Evolutionary conservation across 2,113 vertebrate genomes (phyloP).

Genomic region (Micronycteris hirsuta): DNA sequence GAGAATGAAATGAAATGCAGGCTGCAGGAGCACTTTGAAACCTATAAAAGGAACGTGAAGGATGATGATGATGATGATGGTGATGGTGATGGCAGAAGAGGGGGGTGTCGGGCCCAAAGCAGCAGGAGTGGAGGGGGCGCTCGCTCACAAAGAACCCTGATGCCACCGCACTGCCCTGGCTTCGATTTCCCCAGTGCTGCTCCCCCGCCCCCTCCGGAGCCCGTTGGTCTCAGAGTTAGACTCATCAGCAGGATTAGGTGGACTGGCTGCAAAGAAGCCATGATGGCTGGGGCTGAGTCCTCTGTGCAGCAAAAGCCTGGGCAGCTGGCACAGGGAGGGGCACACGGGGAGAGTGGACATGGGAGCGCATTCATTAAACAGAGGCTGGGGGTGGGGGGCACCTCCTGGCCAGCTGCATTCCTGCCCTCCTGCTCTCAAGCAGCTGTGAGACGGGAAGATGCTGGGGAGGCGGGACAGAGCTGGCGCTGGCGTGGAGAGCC

Average conservation of each 20-base stretch:
- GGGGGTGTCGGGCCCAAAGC: too few relatives aligned
- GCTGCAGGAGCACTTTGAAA: fast-evolving
- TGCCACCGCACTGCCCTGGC: fast-evolving
- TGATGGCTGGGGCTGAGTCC: slow-evolving; percentile 50
- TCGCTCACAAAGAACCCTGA: background rate
- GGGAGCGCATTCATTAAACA: slow-evolving; percentile 87
- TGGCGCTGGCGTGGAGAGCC: too few relatives aligned
- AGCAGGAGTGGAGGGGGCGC: fast-evolving
- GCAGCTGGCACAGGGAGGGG: slow-evolving; percentile 29
- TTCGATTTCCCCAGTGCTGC: fast-evolving
- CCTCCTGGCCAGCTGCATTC: background rate
- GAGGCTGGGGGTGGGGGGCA: background rate
- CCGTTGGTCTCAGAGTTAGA: slow-evolving; percentile 69
- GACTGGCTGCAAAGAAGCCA: slow-evolving; percentile 54
- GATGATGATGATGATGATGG: background rate
- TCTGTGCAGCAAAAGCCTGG: slow-evolving; percentile 47
- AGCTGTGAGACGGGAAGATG: background rate
- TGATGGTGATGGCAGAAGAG: too few relatives aligned
- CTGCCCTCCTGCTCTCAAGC: background rate
- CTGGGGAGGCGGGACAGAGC: background rate
- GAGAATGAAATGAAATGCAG: background rate
- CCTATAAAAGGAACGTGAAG: background rate
- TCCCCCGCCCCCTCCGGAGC: background rate
- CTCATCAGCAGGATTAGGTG: slow-evolving; percentile 74
- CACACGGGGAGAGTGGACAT: slow-evolving; percentile 60